Evolutionary conservation across 2,888 invertebrate genomes (phyloP).

Genomic region (Troides oblongomaculatus): DNA sequence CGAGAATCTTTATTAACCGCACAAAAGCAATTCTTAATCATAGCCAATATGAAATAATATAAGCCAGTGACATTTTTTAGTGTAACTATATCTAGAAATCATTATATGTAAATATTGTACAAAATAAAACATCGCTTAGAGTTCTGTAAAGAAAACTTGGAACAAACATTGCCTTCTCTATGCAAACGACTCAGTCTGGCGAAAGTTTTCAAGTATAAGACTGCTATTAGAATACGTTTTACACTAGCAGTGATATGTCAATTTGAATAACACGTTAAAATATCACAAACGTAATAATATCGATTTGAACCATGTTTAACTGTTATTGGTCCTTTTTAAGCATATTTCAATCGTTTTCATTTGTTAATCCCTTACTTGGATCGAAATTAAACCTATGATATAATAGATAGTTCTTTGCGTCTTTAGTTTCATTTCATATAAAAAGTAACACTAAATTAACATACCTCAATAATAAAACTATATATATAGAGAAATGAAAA

Average conservation of each 20-base stretch:
- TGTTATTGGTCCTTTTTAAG: no score
- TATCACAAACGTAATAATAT: no score
- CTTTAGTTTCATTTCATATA: no score
- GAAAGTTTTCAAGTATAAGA: slow-evolving; percentile 53
- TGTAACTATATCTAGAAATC: neutral
- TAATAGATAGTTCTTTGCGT: no score
- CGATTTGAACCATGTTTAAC: no score
- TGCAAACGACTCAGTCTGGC: slow-evolving; percentile 58
- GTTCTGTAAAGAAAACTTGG: slow-evolving; percentile 64
- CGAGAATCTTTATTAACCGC: neutral
- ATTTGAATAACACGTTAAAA: slow-evolving; percentile 10
- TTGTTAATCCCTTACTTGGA: no score
- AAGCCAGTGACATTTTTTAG: no score
- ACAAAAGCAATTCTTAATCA: neutral
- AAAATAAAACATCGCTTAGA: slow-evolving; percentile 61
- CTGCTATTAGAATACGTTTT: slow-evolving; percentile 11
- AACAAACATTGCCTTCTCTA: slow-evolving; percentile 67
- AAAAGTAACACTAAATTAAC: no score
- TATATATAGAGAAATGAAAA: no score
- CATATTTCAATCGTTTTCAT: no score
- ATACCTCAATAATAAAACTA: no score
- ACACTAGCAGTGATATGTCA: slow-evolving; percentile 7
- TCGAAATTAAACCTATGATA: no score
- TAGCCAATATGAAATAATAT: neutral
- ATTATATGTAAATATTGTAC: neutral